A percentile compares a stretch with the other conserved stretches of the same genome.
Evolutionary conservation across 1,140 invertebrate genomes (phyloP).

Genomic region (Lordiphosa collinella): DNA sequence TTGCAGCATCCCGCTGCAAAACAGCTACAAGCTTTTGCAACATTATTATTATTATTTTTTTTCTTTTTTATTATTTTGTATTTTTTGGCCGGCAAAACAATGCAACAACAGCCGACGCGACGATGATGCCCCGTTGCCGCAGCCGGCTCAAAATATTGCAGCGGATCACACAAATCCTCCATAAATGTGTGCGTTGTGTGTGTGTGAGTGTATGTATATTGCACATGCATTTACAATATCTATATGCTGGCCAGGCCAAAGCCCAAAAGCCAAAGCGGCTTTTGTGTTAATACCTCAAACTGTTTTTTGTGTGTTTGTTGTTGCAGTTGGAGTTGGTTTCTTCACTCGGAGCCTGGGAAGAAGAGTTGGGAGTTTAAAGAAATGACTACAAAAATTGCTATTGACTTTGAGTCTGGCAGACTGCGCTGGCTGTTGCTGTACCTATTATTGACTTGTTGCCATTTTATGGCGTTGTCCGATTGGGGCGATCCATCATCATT

Average conservation of each 20-base stretch:
- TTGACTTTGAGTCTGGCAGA: conserved; percentile 46
- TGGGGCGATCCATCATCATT: conserved; percentile 75
- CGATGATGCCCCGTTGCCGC: conserved; percentile 31
- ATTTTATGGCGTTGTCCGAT: conserved; percentile 67
- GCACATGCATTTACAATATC: background rate
- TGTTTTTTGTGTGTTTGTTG: conserved; percentile 32
- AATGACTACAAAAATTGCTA: conserved; percentile 71
- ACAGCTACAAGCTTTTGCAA: conserved; percentile 32
- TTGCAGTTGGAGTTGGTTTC: conserved; percentile 11
- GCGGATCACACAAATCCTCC: conserved; percentile 77
- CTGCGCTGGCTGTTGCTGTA: conserved; percentile 42
- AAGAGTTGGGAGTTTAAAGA: conserved; percentile 19
- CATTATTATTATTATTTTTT: conserved; percentile 69
- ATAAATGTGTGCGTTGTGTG: conserved; percentile 53
- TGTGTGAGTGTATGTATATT: conserved; percentile 4
- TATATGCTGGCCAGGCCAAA: conserved; percentile 38
- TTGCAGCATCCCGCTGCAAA: conserved; percentile 52
- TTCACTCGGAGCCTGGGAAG: conserved; percentile 13
- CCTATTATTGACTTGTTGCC: conserved; percentile 76
- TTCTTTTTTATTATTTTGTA: conserved; percentile 39
- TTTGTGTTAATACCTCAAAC: conserved; percentile 74
- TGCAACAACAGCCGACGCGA: conserved; percentile 38
- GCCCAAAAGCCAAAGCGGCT: conserved; percentile 65
- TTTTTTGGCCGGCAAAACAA: conserved; percentile 45
- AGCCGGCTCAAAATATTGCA: conserved; percentile 66